Base-by-base conservation (phyloP, 2,113 vertebrate species). In the Ahaetulla prasina region DNA sequence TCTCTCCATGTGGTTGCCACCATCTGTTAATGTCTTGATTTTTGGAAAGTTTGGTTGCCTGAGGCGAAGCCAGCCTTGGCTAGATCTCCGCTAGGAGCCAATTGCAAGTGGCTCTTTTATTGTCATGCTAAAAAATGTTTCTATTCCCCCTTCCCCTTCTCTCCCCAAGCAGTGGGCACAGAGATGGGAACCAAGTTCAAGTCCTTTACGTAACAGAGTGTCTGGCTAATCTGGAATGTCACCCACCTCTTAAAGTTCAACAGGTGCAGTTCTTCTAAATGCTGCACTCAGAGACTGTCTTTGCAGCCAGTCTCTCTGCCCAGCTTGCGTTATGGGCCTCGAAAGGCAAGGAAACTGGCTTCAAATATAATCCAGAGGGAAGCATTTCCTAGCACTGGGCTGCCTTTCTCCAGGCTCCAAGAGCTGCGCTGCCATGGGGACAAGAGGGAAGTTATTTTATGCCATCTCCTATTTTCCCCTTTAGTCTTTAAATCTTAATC, bases 11-110 rank as follows among this genome's bases (percentile, higher is more conserved):
- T 94, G 97, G 96, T 95, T 93, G 47, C 92, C 94, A 84, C 97
- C 97, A 97, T 96, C 97, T 97, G 97, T 96, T 97, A 96, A 93
- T 95, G 95, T 96, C 96, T 96, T 95, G 95, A 91, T 95, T 95
- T 94, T 96, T 95, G 94, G 94, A 96, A 97, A 96, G 88, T 92
- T 97, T 96, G 92, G 91, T 92, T 93, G 96, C 96, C 96, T 95
- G 94, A 92, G 94, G 96, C 96, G 74, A 94, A 96, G 95, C 94
- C 96, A 95, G 91, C 68, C 89, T 53, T 97, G 94, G 95, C 95
- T 68, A 90, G 60, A 50, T 92, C 92, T 93, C 53, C 68, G 93
- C 88, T 92, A 91, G 92, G 88, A 89, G 88, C 85, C 92, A 90
- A 85, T 85, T 86, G 88, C 55, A 84, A 60, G 53, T 90, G 68